These are phyloP conservation scores for Melinaea marsaeus DNA, from an alignment of 2,888 invertebrate species.

Conservation along the genomic window DNA sequence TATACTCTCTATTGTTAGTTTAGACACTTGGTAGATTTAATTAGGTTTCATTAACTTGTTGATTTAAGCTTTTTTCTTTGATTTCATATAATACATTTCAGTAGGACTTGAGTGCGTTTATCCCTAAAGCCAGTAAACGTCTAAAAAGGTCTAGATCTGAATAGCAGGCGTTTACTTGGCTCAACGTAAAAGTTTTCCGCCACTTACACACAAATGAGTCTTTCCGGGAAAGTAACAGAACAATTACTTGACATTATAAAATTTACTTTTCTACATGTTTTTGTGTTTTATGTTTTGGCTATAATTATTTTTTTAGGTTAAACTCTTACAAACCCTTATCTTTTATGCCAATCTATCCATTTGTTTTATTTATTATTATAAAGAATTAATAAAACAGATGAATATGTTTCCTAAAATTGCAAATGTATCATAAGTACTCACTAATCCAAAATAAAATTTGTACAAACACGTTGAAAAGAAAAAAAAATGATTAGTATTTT, in stretches of 20 bases:
- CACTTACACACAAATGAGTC: constrained; percentile 13
- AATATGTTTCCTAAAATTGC: too few species aligned
- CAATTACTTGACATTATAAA: constrained; percentile 8
- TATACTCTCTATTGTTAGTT: too few species aligned
- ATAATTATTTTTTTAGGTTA: neutral
- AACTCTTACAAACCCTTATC: neutral
- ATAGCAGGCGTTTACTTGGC: constrained; percentile 11
- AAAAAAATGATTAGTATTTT: too few species aligned
- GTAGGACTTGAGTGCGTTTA: constrained; percentile 1
- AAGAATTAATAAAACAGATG: too few species aligned
- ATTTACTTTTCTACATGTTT: constrained; percentile 4
- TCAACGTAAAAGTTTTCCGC: constrained; percentile 7
- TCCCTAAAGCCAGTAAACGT: constrained; percentile 7
- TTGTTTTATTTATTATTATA: too few species aligned
- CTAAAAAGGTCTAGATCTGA: constrained; percentile 9
- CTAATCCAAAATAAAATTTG: too few species aligned
- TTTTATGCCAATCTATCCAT: too few species aligned
- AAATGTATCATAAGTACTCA: too few species aligned
- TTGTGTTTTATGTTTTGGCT: neutral
- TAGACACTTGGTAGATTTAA: too few species aligned
- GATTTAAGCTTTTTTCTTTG: neutral
- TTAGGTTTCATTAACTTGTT: neutral
- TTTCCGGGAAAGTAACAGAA: constrained; percentile 16
- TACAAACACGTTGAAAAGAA: too few species aligned
- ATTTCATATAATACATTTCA: neutral